Evolutionary conservation across 2,797 vertebrate genomes (phyloP).

Genomic region (Gila robusta): DNA sequence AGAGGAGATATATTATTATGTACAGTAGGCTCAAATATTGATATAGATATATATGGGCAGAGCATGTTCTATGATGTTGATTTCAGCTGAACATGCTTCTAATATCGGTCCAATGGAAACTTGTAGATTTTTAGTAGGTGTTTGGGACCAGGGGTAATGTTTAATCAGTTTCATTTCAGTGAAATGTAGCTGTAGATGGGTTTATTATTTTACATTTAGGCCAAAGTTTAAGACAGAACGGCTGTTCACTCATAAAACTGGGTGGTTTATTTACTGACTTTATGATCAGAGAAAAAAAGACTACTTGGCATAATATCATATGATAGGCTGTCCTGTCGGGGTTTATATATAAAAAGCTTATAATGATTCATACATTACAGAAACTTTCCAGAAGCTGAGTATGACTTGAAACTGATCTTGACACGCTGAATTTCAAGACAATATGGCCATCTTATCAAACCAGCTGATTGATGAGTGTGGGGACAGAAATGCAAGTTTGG

Average conservation of each 20-base stretch:
- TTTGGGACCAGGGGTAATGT: not conserved
- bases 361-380: not conserved
- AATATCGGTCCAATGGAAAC: not conserved
- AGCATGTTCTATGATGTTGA: constrained; percentile 9
- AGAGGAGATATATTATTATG: not conserved
- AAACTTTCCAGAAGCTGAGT: not conserved
- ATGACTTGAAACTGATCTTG: not conserved
- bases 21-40: not conserved
- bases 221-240: not conserved
- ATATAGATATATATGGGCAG: not conserved
- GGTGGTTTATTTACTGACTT: not conserved
- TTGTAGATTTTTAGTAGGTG: constrained; percentile 16
- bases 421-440: not conserved
- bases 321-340: not conserved
- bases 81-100: not conserved
- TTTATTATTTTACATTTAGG: constrained; percentile 15
- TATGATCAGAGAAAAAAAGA: not conserved
- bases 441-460: not conserved
- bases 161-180: constrained; percentile 24
- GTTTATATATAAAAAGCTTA: not conserved
- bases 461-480: not conserved
- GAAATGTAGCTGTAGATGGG: constrained; percentile 24
- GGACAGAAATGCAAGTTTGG: not conserved
- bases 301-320: not conserved
- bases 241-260: not conserved